Evolutionary conservation across 2,113 vertebrate species (phyloP).

Genomic region (Larimichthys crocea): DNA sequence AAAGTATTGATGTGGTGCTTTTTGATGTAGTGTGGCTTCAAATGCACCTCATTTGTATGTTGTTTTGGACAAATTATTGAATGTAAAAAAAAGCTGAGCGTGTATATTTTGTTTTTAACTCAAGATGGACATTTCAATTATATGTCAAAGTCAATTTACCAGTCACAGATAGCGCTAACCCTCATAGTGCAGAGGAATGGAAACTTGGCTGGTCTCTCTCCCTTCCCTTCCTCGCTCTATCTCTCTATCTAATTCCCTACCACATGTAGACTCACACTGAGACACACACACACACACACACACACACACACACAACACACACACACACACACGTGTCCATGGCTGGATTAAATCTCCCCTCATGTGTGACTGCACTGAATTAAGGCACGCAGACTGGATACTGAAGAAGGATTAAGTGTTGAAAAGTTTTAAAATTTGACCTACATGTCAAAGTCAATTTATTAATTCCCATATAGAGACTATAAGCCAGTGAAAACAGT

Average conservation of each 20-base stretch:
- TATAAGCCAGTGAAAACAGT: background rate
- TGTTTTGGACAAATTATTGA: background rate
- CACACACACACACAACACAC: too few species aligned
- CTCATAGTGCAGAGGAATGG: constrained; percentile 48
- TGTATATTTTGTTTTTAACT: background rate
- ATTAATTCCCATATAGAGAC: background rate
- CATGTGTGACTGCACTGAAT: background rate
- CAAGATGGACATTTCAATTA: background rate
- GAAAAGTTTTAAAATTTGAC: background rate
- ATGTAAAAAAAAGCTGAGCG: too few species aligned
- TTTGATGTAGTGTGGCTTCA: background rate
- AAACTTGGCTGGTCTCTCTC: constrained; percentile 48
- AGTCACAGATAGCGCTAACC: background rate
- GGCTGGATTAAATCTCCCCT: constrained; percentile 15
- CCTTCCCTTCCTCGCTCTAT: constrained; percentile 2
- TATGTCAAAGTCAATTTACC: background rate
- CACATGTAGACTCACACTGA: background rate
- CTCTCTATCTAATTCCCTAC: background rate
- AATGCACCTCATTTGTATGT: background rate
- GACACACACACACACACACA: background rate
- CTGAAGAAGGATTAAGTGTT: background rate
- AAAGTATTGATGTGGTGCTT: background rate
- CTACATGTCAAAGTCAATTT: background rate
- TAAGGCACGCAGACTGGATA: background rate
- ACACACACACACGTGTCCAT: background rate